Evolutionary conservation across 30 jellyfish, hydroid and myxozoan species (phyloP), one percentile per base, ranked within the genome.

Genomic region (Cassiopea xamachana): DNA sequence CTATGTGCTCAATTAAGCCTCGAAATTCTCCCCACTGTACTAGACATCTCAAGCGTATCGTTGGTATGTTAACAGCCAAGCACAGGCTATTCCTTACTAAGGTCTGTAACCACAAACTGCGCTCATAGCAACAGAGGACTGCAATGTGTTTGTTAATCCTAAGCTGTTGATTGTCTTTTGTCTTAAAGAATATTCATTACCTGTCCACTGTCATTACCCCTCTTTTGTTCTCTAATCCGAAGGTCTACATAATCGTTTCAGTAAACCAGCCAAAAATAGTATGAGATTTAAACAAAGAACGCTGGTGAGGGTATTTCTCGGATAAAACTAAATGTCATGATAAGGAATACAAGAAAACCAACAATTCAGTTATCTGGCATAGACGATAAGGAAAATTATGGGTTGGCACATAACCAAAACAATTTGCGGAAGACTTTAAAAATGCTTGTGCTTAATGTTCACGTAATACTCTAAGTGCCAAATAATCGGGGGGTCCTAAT

Each of bases 101-200:
- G 87, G 89, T 80, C 68, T 19, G 60, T 80, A 80, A 80, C 89
- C 79, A 80, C 81, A 60, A 73, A 2, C 39, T 55, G 89, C 39
- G 47, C 39, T 45, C 89, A 8, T 80, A 39, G 79, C 89, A 80
- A 80, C 89, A 44, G 60, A 60, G 19, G 47, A 80, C 16, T 61
- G 75, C 14, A 18, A 1, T 14, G 3, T 62, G 60, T 79, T 79
- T 51, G 44, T 10, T 62, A 58, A 46, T 13, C 79, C 60, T 69
- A 80, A 59, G 43, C 77, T 43, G 27, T 60, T 1, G 64, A 45
- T 69, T 60, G 89, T 39, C 17, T 46, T 80, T 67, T 48, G 19
- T 80, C 79, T 69, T 48, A 8, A 79, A n/a, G 61, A 45, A 46
- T 75, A 80, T 60, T 43, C 55, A 55, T 27, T 59, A 73, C 60